Evolutionary conservation across 2,113 vertebrate genomes (phyloP).

Genomic region (Laticauda laticaudata): DNA sequence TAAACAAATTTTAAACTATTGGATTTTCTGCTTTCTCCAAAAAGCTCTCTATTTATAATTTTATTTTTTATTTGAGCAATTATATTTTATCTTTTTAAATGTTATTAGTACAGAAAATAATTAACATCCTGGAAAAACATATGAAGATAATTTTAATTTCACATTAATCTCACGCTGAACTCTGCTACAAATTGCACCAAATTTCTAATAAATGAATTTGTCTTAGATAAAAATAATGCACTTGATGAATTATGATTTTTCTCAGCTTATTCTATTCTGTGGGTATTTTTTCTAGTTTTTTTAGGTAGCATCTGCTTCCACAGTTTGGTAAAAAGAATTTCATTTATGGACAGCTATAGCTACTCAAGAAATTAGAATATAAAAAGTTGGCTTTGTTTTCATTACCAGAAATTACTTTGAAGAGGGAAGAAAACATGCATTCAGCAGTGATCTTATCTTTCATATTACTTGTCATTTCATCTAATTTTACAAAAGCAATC

Average conservation of each 20-base stretch:
- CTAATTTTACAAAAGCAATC: conserved; percentile 67
- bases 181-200: background rate
- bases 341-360: background rate
- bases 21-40: background rate
- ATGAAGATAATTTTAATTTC: background rate
- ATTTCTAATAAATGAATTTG: background rate
- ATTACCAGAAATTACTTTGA: conserved; percentile 5
- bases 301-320: background rate
- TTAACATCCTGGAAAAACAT: background rate
- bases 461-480: conserved; percentile 61
- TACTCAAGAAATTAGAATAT: background rate
- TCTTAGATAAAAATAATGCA: background rate
- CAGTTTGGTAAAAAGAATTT: background rate
- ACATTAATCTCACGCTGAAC: background rate
- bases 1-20: background rate
- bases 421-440: conserved; percentile 50
- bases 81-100: background rate
- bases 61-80: background rate
- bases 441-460: conserved; percentile 55
- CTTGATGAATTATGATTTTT: background rate
- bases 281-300: background rate
- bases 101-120: background rate
- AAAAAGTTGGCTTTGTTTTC: conserved; percentile 24
- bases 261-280: background rate
- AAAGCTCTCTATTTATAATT: background rate